Evolutionary conservation across 1,140 invertebrate genomes (phyloP).

Genomic region (Lucilia sericata): DNA sequence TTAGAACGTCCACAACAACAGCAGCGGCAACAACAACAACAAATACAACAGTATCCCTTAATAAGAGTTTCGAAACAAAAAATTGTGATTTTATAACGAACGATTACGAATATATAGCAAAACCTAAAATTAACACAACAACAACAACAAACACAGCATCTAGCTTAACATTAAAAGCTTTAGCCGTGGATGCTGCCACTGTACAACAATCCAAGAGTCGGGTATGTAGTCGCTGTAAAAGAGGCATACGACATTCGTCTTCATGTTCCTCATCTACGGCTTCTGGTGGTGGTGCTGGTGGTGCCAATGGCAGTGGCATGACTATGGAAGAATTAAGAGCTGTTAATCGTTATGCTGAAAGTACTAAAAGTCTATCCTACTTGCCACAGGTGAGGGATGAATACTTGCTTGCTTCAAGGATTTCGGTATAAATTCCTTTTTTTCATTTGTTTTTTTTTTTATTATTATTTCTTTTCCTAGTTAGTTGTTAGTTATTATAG

Average conservation of each 20-base stretch:
- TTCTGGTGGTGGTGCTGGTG: conserved; percentile 70
- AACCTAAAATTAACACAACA: conserved; percentile 42
- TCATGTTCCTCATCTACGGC: conserved; percentile 76
- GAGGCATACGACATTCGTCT: conserved; percentile 69
- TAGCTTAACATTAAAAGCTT: conserved; percentile 11
- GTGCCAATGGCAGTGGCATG: conserved; percentile 72
- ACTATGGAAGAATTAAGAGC: conserved; percentile 85
- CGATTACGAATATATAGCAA: conserved; percentile 19
- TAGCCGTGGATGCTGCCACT: neutral
- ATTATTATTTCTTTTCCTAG: conserved; percentile 35
- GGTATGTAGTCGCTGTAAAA: conserved; percentile 64
- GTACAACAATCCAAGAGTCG: conserved; percentile 47
- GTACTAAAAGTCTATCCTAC: conserved; percentile 90
- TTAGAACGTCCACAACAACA: conserved; percentile 49
- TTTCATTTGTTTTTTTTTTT: conserved; percentile 50
- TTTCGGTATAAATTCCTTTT: conserved; percentile 62
- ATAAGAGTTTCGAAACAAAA: neutral
- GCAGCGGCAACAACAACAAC: neutral
- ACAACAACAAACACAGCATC: conserved; percentile 49
- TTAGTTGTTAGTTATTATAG: neutral
- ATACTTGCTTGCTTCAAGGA: conserved; percentile 63
- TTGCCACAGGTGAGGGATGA: conserved; percentile 83
- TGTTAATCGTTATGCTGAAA: conserved; percentile 91
- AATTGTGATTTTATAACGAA: conserved; percentile 10
- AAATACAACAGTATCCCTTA: too few relatives aligned